Base-by-base conservation (phyloP, 64 coral and sea anemone species). In the Actinia tenebrosa region DNA sequence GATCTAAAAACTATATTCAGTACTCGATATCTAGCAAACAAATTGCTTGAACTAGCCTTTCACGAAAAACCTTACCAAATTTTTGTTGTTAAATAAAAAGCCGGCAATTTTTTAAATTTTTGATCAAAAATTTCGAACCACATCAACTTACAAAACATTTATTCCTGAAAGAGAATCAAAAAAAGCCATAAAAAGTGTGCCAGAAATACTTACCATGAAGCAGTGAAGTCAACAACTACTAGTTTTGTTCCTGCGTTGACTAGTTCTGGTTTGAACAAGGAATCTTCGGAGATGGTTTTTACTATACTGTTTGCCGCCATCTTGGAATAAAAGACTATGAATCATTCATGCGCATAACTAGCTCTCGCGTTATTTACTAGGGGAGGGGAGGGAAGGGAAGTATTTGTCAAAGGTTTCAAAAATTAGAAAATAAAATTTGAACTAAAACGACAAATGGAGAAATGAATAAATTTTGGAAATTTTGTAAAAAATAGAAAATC, bases 151-250 rank as follows among this genome's bases (percentile, higher is more conserved):
- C 16, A 42, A 13, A 43, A 13, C 1, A 27, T 27, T 27, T 75
- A 37, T 75, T 75, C 11, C 42, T 43, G 2, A 27, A 30, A 27
- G 15, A 75, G 27, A 26, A 75, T 5, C 11, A 75, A 14, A 75
- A 27, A 75, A 43, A 37, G 18, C 7, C 18, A 79, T 0, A 79
- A 44, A 86, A 81, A 18, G 26, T 46, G 8, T 20, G 7, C 10
- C 26, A 62, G 30, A 4, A 25, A 10, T n/a, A 93, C 88, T 54
- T 44, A 97, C 94, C 94, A 97, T 52, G 72, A 79, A 44, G 94
- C 94, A 80, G 88, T 93, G 27, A 97, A 97, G 64, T 97, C 94
- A 3, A 93, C 91, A 37, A 97, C 91, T 16, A 97, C 94, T 60
- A 97, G 80, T 86, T 97, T 97, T 5, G 94, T 16, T 53, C 91